Evolutionary conservation across 2,888 invertebrate genomes (phyloP), one percentile per base, ranked within the genome.

Genomic region (Drosophila dives): DNA sequence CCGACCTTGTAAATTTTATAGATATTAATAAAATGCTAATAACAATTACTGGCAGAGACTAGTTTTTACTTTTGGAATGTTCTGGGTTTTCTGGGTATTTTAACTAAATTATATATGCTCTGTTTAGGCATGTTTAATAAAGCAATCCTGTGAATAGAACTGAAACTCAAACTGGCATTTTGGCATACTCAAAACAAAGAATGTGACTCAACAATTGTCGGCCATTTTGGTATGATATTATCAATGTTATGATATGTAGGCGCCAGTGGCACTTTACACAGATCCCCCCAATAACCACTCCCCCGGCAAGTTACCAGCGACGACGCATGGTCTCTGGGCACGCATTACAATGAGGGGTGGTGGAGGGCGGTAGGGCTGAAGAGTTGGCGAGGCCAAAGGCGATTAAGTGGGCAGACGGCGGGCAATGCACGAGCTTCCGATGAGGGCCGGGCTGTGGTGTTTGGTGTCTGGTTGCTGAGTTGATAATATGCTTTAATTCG

Each of bases 231-330:
- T 72, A 64, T 61, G 87, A 89, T 89, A 83, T 86, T 75, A 80
- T 78, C 81, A 80, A 54, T 53, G 42, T n/a, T 54, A 61, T 86
- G 81, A 84, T 84, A 84, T 86, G 64, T 68, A 81, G 90, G 86
- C 86, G 90, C 90, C 90, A 86, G 66, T 81, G 75, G 81, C 90
- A 86, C 81, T 86, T 90, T 83, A 79, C 64, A 64, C 68, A 85
- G 78, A 89, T 83, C 90, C 87, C 83, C 81, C 65, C 66, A 33
- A 54, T 36, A 36, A 3, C 54, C 36, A 26, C 23, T 38, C n/a
- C 61, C 49, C 48, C 55, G 51, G 32, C 49, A 55, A 69, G 53
- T 51, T 48, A 63, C 51, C 54, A 62, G n/a, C 48, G 55, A 40
- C 61, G 38, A 38, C 36, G 36, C 36, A 54, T 54, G 34, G 65